These are phyloP conservation scores for Ceuthmochares aereus DNA, from an alignment of 2,113 vertebrate species.

Conservation along the genomic window DNA sequence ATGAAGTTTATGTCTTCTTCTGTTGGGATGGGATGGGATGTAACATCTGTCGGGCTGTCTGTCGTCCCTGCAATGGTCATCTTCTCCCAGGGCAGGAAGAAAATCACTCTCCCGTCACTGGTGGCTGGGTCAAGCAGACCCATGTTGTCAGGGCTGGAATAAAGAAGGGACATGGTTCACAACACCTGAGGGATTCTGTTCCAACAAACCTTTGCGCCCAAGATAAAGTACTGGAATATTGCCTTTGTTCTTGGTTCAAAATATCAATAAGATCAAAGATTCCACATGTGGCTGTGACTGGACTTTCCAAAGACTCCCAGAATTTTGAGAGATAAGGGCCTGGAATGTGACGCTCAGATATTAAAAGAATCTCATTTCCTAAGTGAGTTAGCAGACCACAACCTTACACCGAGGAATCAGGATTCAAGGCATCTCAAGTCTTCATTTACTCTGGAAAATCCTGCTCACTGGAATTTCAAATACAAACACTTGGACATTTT, in stretches of 20 bases:
- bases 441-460: background rate
- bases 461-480: background rate
- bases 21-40: conserved; percentile 87
- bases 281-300: fast-evolving
- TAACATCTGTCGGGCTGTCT: conserved; percentile 88
- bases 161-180: background rate
- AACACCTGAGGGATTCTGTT: background rate
- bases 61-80: conserved; percentile 98
- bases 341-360: background rate
- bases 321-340: background rate
- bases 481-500: background rate
- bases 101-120: conserved; percentile 95
- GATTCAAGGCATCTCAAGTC: background rate
- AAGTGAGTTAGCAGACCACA: background rate
- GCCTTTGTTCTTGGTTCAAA: background rate
- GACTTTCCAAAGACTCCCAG: background rate
- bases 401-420: fast-evolving
- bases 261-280: background rate
- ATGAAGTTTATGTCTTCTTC: conserved; percentile 92
- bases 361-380: background rate
- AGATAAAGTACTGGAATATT: fast-evolving
- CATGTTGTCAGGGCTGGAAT: conserved; percentile 93
- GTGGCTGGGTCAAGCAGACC: conserved; percentile 95
- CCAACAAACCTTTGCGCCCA: background rate
- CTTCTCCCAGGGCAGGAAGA: conserved; percentile 98